Evolutionary conservation across 2,113 vertebrate genomes (phyloP), one percentile per base, ranked within the genome.

Genomic region (Antechinus flavipes): DNA sequence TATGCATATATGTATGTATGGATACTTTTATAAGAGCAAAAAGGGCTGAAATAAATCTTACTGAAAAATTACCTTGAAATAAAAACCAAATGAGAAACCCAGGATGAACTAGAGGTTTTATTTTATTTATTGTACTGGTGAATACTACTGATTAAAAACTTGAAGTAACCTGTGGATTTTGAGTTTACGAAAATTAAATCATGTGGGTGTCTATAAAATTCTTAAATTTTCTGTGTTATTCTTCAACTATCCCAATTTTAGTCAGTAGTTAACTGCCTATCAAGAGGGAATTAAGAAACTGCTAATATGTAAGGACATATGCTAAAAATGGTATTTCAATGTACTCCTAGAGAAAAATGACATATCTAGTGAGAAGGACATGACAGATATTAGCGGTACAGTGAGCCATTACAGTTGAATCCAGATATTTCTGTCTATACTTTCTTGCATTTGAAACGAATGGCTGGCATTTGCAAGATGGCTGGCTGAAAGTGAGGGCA

Each of bases 391-490:
- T 89, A 30, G 30, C 42, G 22, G 52, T 25, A 55, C 1, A 76
- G 91, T 24, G 68, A 90, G 55, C 8, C 61, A 23, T 2, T 55
- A 25, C 5, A 35, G 89, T 16, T 54, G 54, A 84, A 25, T 9
- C 1, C n/a, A 89, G 0, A 84, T 56, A 53, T 92, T 26, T 46
- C 23, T 52, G 47, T 26, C 47, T 26, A 22, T 25, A 8, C 9
- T 54, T 90, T n/a, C 55, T 46, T 14, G 90, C 26, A 68, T 35
- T 53, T 84, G 50, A 53, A 90, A 90, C 1, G 26, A 25, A 35
- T 55, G 76, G 16, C 16, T 42, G 93, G 42, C 55, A 91, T 89
- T 97, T 94, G 96, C 58, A 94, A 90, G 90, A 90, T 35, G 68
- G 61, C 52, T 22, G 58, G 53, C 25, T 8, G 91, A 53, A 58